Conservation (phyloP, 2,888 invertebrate genomes). For the Timema cristinae region DNA sequence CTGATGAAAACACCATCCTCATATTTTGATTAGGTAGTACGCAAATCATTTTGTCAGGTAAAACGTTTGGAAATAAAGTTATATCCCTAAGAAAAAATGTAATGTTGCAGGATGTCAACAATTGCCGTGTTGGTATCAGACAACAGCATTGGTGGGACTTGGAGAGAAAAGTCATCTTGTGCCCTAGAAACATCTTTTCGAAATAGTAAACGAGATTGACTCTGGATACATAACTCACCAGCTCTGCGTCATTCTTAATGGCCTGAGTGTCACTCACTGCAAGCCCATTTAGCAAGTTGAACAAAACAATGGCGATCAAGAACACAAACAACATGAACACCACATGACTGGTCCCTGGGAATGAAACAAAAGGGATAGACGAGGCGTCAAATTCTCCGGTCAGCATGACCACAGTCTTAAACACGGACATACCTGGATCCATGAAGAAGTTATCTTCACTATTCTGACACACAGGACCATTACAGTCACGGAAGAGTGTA, state of each 20-base stretch:
- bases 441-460: constrained; percentile 61
- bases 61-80: constrained; percentile 63
- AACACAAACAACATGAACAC: constrained; percentile 73
- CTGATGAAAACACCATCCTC: constrained; percentile 35
- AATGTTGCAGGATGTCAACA: constrained; percentile 31
- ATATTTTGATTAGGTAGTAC: constrained; percentile 61
- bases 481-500: constrained; percentile 61
- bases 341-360: constrained; percentile 62
- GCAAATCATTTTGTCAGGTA: constrained; percentile 59
- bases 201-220: constrained; percentile 68
- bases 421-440: constrained; percentile 65
- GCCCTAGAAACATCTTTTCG: constrained; percentile 57
- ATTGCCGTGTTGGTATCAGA: constrained; percentile 46
- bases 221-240: constrained; percentile 69
- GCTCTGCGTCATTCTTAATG: constrained; percentile 73
- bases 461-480: constrained; percentile 21
- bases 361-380: constrained; percentile 66
- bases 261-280: constrained; percentile 77
- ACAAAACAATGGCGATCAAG: constrained; percentile 75
- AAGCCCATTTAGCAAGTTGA: constrained; percentile 77
- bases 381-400: constrained; percentile 82
- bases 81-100: constrained; percentile 44
- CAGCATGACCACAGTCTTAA: constrained; percentile 81
- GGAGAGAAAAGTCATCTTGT: constrained; percentile 37
- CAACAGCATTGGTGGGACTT: constrained; percentile 35